Percentiles rank a stretch among this genome's conserved stretches.
Evolutionary conservation across 1,140 invertebrate genomes (phyloP).

Genomic region (Limonius californicus): DNA sequence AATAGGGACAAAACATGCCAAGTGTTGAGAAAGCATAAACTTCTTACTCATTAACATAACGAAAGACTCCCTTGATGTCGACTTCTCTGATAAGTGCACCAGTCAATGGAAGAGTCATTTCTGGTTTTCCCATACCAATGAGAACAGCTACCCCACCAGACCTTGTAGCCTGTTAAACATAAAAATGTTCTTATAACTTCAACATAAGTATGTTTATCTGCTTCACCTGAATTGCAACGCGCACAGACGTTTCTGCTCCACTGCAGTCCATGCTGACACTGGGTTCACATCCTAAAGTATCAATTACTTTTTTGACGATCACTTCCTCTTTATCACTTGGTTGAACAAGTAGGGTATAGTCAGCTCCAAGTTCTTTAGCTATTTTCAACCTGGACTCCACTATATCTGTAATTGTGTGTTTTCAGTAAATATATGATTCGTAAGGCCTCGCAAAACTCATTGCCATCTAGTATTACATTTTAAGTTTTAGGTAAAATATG

Average conservation of each 20-base stretch:
- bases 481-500: too few relatives aligned
- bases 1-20: slow-evolving; percentile 29
- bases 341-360: slow-evolving; percentile 62
- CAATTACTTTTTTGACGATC: slow-evolving; percentile 59
- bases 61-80: slow-evolving; percentile 86
- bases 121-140: slow-evolving; percentile 75
- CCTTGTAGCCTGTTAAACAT: slow-evolving; percentile 66
- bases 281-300: slow-evolving; percentile 63
- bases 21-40: not conserved
- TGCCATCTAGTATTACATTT: too few relatives aligned
- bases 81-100: slow-evolving; percentile 79
- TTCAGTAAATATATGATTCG: too few relatives aligned
- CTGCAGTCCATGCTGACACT: slow-evolving; percentile 84
- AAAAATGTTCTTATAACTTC: not conserved
- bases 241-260: slow-evolving; percentile 75
- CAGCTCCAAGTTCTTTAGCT: slow-evolving; percentile 81
- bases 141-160: slow-evolving; percentile 79
- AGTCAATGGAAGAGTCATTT: slow-evolving; percentile 77
- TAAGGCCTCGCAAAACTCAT: too few relatives aligned
- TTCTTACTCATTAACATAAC: slow-evolving; percentile 83
- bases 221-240: slow-evolving; percentile 68
- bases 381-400: slow-evolving; percentile 69
- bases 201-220: not conserved
- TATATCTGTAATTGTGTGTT: too few relatives aligned
- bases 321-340: slow-evolving; percentile 57